Conservation (phyloP, 2,113 vertebrate genomes). For the Microcebus lehilahytsara region DNA sequence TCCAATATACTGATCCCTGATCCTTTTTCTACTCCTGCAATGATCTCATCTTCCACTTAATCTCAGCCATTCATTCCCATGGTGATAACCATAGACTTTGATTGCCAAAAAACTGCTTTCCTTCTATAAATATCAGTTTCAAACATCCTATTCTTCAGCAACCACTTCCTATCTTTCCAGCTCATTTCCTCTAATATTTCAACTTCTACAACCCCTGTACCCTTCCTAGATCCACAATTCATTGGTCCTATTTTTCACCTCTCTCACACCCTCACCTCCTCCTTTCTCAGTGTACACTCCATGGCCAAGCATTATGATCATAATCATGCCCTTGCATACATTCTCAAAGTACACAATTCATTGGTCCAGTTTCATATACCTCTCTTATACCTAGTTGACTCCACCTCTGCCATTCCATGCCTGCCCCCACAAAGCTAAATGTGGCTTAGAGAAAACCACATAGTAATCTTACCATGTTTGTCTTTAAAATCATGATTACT, state of each 20-base stretch:
- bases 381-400: neutral
- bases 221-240: neutral
- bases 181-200: neutral
- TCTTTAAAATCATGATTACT: neutral
- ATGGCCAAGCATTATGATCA: too few species aligned
- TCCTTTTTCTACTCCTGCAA: neutral
- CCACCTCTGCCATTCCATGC: neutral
- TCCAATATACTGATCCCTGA: neutral
- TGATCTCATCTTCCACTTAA: too few species aligned
- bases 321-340: too few species aligned
- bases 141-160: neutral
- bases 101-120: neutral
- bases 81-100: neutral
- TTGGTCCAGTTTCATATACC: too few species aligned
- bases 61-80: neutral
- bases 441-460: neutral
- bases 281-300: neutral
- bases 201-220: neutral
- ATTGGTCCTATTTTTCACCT: accelerated
- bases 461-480: neutral
- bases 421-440: neutral
- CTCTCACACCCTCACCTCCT: neutral
- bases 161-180: neutral
- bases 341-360: neutral
- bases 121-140: neutral